These are phyloP conservation scores for Turritopsis dohrnii DNA, from an alignment of 30 jellyfish, hydroid and myxozoan genomes.

Conservation along the genomic window DNA sequence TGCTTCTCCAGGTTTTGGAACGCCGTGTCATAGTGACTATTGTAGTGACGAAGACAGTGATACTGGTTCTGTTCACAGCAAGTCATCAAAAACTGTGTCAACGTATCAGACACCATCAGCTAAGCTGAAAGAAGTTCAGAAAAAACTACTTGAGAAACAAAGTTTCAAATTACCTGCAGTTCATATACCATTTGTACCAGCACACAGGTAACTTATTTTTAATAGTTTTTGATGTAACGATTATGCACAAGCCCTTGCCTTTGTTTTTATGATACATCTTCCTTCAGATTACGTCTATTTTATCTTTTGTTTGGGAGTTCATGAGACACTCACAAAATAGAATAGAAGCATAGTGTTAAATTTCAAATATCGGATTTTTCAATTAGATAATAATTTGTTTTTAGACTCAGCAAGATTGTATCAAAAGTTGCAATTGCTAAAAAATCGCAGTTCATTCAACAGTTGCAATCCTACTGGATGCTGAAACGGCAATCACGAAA, in stretches of 20 bases:
- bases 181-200: constrained; percentile 96
- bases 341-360: too few relatives aligned
- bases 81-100: constrained; percentile 33
- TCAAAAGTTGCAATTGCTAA: constrained; percentile 85
- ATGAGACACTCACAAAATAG: too few relatives aligned
- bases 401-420: constrained; percentile 87
- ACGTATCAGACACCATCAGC: constrained; percentile 63
- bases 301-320: constrained; percentile 5
- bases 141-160: constrained; percentile 56
- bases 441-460: constrained; percentile 89
- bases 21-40: constrained; percentile 35
- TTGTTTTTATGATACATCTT: not conserved
- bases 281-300: too few relatives aligned
- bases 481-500: constrained; percentile 88
- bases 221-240: too few relatives aligned
- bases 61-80: constrained; percentile 53
- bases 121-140: constrained; percentile 67
- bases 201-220: constrained; percentile 75
- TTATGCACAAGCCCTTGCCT: too few relatives aligned
- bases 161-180: constrained; percentile 84
- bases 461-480: constrained; percentile 96
- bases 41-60: constrained; percentile 89
- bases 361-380: not conserved
- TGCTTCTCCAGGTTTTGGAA: constrained; percentile 62
- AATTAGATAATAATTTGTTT: not conserved